Conservation (phyloP, 2,113 vertebrate genomes). For the Isurus oxyrinchus region DNA sequence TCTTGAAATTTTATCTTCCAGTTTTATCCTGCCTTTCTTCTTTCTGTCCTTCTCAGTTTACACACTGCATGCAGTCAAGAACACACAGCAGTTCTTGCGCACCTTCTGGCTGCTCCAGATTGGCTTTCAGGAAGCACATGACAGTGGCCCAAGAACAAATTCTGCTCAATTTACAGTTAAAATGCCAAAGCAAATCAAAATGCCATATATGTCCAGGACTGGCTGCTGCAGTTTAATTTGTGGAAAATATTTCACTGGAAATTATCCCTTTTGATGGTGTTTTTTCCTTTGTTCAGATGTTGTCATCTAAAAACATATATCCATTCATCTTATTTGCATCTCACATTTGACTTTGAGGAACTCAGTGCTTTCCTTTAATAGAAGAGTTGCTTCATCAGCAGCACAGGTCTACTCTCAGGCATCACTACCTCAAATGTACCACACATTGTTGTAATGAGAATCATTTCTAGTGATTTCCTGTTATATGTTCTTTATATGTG, state of each 20-base stretch:
- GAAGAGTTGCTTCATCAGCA: background rate
- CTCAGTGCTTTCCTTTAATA: background rate
- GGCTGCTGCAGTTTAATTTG: background rate
- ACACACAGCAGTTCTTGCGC: background rate
- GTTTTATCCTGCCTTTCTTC: background rate
- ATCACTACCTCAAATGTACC: background rate
- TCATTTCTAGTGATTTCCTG: background rate
- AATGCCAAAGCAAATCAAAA: background rate
- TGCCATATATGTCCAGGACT: background rate
- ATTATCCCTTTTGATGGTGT: background rate
- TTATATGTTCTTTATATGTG: background rate
- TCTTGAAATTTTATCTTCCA: background rate
- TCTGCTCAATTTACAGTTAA: background rate
- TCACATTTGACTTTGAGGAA: conserved; percentile 12
- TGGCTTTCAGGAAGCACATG: background rate
- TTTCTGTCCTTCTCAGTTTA: background rate
- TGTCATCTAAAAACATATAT: background rate
- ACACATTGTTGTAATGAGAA: conserved; percentile 1
- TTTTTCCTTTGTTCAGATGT: conserved; percentile 18
- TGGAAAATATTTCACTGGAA: background rate
- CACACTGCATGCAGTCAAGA: background rate
- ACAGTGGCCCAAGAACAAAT: background rate
- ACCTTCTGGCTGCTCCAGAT: background rate
- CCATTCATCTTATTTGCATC: background rate
- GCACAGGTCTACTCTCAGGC: background rate